phyloP scores from a whole-genome alignment of 1,140 invertebrate species.

The Lucilia sericata region DNA sequence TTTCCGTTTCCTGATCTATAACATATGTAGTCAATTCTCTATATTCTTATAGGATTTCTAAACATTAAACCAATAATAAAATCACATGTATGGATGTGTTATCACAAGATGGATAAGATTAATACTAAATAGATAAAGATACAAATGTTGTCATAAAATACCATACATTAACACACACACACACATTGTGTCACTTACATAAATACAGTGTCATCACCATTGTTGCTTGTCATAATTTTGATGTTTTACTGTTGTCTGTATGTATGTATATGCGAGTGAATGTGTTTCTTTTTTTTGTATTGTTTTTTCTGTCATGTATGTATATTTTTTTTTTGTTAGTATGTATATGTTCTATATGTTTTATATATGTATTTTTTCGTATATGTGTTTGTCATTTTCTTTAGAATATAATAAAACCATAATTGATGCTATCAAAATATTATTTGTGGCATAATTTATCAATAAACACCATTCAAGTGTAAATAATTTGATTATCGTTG shows the following conservation, averaged over 20 bases:
- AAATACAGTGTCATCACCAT: neutral
- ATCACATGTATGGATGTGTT: neutral
- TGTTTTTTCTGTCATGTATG: neutral
- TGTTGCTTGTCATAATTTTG: neutral
- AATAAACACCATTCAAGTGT: slow-evolving; percentile 67
- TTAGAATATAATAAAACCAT: slow-evolving; percentile 57
- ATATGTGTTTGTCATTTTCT: neutral
- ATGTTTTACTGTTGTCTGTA: neutral
- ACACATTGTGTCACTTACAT: neutral
- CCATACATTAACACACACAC: neutral
- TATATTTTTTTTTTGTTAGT: neutral
- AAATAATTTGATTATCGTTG: slow-evolving; percentile 68
- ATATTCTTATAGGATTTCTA: neutral
- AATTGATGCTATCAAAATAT: slow-evolving; percentile 68
- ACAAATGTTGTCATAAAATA: neutral
- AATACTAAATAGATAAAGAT: neutral
- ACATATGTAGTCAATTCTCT: neutral
- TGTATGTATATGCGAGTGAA: no score
- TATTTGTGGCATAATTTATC: slow-evolving; percentile 67
- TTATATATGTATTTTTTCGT: neutral
- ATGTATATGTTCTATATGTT: neutral
- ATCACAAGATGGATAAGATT: neutral
- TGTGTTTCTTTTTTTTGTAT: neutral
- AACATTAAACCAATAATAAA: slow-evolving; percentile 14
- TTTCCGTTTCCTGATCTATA: slow-evolving; percentile 17